Base-by-base conservation (phyloP, 2,797 vertebrate species). In the Cottoperca gobio region DNA sequence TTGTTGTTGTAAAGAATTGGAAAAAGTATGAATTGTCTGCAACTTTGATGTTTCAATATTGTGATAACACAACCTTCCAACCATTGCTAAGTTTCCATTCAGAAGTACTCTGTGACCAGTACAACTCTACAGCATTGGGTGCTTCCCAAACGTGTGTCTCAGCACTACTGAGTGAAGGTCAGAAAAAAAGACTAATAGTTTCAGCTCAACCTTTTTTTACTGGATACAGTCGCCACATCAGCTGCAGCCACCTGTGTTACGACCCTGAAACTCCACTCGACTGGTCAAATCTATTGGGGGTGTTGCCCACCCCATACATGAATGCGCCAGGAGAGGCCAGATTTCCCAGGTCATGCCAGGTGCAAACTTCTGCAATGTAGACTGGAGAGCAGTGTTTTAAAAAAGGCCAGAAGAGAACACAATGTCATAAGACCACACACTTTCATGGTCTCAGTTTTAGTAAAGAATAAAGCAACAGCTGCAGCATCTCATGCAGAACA, bases 341-440 rank as follows among this genome's bases (percentile, higher is more conserved):
- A 50, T 24, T 49, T 49, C n/a, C 19, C 9, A 37, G 12, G 26
- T 66, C 14, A 48, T 31, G 33, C 4, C 8, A 3, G 17, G 40
- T 6, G 50, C 7, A 59, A 52, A 50, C 7, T 6, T 19, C 28
- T 35, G 6, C 5, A 14, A 74, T 2, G 26, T 10, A 40, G 24
- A 24, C n/a, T 23, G 26, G 35, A 50, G 37, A 68, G 33, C 31
- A 63, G 17, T 61, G 26, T 21, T 28, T 16, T 24, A 16, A 48
- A 26, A 50, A 46, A 40, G 40, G 24, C 59, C 28, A 65, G 74
- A 66, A 13, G 46, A 54, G n/a, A 23, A 33, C 54, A 33, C 2
- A 9, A 7, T 7, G 17, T 61, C 35, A 64, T 21, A 0, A 16
- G 24, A 50, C 53, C 2, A 0, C 0, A 4, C 46, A 21, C 21